Percentiles rank a stretch among this genome's conserved stretches.
phyloP scores from a whole-genome alignment of 2,113 vertebrate species.

The zebrafish (Danio rerio) region DNA sequence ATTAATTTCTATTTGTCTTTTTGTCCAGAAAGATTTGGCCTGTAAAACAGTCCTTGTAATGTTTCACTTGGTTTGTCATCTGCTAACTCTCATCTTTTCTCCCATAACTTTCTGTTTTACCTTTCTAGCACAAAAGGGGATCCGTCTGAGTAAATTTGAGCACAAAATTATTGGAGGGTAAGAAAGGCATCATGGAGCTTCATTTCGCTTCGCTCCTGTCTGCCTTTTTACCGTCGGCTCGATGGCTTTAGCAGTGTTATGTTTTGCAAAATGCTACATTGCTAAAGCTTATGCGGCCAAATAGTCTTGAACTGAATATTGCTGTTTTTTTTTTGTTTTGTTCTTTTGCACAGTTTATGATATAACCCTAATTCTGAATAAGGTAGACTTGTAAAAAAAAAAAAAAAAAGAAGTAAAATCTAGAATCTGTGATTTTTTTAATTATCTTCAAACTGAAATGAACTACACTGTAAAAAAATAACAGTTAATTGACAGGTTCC shows the following conservation, averaged over 20 bases:
- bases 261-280: slow-evolving; percentile 34
- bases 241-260: slow-evolving; percentile 69
- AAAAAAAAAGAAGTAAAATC: too few species aligned
- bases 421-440: too few species aligned
- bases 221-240: slow-evolving; percentile 65
- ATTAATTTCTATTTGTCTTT: slow-evolving; percentile 16
- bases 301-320: slow-evolving; percentile 28
- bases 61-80: slow-evolving; percentile 67
- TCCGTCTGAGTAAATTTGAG: slow-evolving; percentile 75
- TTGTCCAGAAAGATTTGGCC: slow-evolving; percentile 70
- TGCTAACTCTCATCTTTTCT: slow-evolving; percentile 71
- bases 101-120: slow-evolving; percentile 68
- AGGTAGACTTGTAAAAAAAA: too few species aligned
- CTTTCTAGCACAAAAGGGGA: slow-evolving; percentile 77
- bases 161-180: slow-evolving; percentile 75
- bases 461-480: too few species aligned
- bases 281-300: slow-evolving; percentile 24
- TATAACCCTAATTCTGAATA: too few species aligned
- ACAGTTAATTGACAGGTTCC: too few species aligned
- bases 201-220: slow-evolving; percentile 66
- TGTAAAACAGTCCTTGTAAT: slow-evolving; percentile 54
- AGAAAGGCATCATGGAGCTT: slow-evolving; percentile 74
- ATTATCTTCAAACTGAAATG: too few species aligned
- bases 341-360: neutral
- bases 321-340: slow-evolving; percentile 32